Percentiles rank a stretch among this genome's conserved stretches.
phyloP scores from a whole-genome alignment of 2,888 invertebrate species.

The Chirona hameri region DNA sequence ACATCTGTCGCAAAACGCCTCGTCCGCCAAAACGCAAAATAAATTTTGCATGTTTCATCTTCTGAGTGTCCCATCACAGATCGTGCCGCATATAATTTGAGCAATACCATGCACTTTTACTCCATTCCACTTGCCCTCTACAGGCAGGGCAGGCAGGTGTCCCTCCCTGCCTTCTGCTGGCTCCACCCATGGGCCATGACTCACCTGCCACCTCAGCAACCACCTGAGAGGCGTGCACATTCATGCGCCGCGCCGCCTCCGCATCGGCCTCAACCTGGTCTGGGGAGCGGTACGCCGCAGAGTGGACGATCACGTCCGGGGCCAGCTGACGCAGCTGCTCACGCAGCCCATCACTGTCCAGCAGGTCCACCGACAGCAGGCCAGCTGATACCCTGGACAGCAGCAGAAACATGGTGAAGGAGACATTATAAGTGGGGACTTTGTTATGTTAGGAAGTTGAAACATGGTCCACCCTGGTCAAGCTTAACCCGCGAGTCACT shows the following conservation, averaged over 20 bases:
- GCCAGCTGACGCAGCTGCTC: neutral
- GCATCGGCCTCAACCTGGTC: neutral
- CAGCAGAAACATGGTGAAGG: neutral
- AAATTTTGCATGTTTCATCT: too few relatives aligned
- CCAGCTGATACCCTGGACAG: neutral
- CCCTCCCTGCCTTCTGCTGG: too few relatives aligned
- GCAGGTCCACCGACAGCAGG: neutral
- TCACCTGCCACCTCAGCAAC: neutral
- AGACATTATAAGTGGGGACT: neutral
- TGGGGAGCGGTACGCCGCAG: neutral
- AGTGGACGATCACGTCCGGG: neutral
- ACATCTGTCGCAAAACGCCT: too few relatives aligned
- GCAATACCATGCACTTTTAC: too few relatives aligned
- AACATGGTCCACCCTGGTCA: neutral
- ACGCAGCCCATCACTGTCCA: neutral
- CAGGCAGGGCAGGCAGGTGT: too few relatives aligned
- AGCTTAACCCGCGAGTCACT: neutral
- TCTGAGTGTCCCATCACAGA: too few relatives aligned
- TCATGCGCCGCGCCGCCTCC: neutral
- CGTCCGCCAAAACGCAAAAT: too few relatives aligned
- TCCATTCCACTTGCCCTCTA: too few relatives aligned
- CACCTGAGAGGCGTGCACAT: neutral
- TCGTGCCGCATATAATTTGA: too few relatives aligned
- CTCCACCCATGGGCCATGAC: neutral
- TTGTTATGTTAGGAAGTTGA: too few relatives aligned